Percentiles rank a stretch among this genome's conserved stretches.
Evolutionary conservation across 2,888 invertebrate genomes (phyloP).

Genomic region (Hypselothyrea guttata): DNA sequence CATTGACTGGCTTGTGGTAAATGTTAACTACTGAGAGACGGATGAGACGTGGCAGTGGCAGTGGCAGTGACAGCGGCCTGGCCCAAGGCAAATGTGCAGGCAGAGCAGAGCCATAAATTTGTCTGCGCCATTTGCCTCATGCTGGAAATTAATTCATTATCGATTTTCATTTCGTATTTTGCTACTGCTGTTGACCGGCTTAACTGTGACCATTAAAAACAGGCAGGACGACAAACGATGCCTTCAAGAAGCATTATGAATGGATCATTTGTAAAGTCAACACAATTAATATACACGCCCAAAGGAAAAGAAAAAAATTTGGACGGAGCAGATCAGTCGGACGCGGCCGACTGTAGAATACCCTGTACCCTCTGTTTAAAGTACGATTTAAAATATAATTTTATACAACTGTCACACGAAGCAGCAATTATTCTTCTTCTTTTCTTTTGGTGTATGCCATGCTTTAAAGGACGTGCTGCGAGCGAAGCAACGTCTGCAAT

Average conservation of each 20-base stretch:
- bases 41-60: slow-evolving; percentile 7
- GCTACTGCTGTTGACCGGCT: slow-evolving; percentile 24
- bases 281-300: slow-evolving; percentile 67
- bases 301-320: slow-evolving; percentile 18
- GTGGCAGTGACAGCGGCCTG: slow-evolving; percentile 12
- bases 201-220: slow-evolving; percentile 45
- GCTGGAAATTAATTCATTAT: slow-evolving; percentile 70
- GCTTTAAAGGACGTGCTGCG: too few species aligned
- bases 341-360: too few species aligned
- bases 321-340: too few species aligned
- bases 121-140: slow-evolving; percentile 64
- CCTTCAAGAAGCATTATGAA: slow-evolving; percentile 67
- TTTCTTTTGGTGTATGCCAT: too few species aligned
- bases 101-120: slow-evolving; percentile 59
- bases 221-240: slow-evolving; percentile 31
- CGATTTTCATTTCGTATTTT: slow-evolving; percentile 58
- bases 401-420: too few species aligned
- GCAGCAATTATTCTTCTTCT: too few species aligned
- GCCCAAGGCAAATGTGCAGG: neutral
- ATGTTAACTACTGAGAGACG: slow-evolving; percentile 36
- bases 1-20: slow-evolving; percentile 24
- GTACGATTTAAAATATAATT: too few species aligned
- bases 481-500: too few species aligned
- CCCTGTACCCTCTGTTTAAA: too few species aligned
- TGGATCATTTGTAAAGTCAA: slow-evolving; percentile 73